Evolutionary conservation across 2,113 vertebrate genomes (phyloP).

Genomic region (Hippocampus barbouri): DNA sequence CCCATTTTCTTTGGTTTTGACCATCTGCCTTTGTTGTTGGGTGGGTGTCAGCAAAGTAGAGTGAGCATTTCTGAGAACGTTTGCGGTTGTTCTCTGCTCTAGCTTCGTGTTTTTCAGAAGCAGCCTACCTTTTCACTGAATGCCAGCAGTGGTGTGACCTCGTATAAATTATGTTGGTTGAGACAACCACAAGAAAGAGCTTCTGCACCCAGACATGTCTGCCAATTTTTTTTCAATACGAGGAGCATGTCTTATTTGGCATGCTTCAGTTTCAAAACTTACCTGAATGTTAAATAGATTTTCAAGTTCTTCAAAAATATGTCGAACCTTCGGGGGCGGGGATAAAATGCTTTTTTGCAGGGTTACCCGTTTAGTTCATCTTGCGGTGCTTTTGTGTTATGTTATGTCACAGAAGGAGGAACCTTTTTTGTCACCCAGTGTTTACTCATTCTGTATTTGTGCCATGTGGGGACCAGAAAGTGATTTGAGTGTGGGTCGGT

Average conservation of each 20-base stretch:
- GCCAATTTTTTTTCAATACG: background rate
- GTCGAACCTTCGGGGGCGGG: too few relatives aligned
- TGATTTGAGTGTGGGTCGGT: background rate
- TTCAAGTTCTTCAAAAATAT: background rate
- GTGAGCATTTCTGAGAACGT: constrained; percentile 64
- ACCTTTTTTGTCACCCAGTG: too few relatives aligned
- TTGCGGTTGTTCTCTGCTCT: constrained; percentile 44
- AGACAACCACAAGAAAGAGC: constrained; percentile 34
- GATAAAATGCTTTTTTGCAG: background rate
- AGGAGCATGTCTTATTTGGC: background rate
- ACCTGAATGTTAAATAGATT: background rate
- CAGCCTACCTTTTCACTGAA: constrained; percentile 58
- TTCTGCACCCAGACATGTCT: constrained; percentile 7
- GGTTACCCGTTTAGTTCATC: too few relatives aligned
- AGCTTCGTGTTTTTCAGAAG: constrained; percentile 54
- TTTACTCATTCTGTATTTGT: constrained; percentile 5
- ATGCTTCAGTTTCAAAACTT: background rate
- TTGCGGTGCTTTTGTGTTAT: too few relatives aligned
- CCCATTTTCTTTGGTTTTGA: constrained; percentile 19
- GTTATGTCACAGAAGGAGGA: too few relatives aligned
- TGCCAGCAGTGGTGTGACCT: constrained; percentile 30
- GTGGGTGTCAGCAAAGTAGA: constrained; percentile 43
- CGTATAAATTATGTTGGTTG: constrained; percentile 20
- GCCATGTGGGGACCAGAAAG: background rate
- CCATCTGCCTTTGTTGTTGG: constrained; percentile 45